A percentile compares a stretch with the other conserved stretches of the same genome.
Evolutionary conservation across 2,888 invertebrate species (phyloP).

Genomic region (Calameuta pallipes): DNA sequence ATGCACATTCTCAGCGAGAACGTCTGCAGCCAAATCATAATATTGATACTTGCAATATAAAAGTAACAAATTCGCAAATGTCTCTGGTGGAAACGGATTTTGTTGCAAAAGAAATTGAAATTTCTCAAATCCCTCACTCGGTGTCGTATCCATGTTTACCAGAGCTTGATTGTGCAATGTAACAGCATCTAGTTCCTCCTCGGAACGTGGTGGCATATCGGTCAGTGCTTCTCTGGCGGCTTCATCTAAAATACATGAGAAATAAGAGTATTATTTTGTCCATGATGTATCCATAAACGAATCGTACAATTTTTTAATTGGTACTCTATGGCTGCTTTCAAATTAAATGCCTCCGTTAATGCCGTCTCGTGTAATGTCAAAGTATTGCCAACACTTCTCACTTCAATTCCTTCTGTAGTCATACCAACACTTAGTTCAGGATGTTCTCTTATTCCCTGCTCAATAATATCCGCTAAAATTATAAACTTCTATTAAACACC

Average conservation of each 20-base stretch:
- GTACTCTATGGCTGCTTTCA: conserved; percentile 98
- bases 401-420: conserved; percentile 92
- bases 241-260: conserved; percentile 70
- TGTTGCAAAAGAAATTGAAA: conserved; percentile 94
- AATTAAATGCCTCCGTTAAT: conserved; percentile 96
- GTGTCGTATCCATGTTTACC: conserved; percentile 87
- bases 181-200: conserved; percentile 97
- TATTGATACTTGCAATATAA: conserved; percentile 98
- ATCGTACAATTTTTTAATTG: conserved; percentile 83
- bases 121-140: conserved; percentile 94
- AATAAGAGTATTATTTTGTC: conserved; percentile 7
- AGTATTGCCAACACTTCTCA: conserved; percentile 96
- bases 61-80: conserved; percentile 94
- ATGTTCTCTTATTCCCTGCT: conserved; percentile 94
- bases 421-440: conserved; percentile 97
- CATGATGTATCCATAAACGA: not conserved
- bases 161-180: conserved; percentile 97
- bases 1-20: conserved; percentile 96
- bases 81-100: conserved; percentile 97
- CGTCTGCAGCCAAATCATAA: conserved; percentile 97
- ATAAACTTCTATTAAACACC: conserved; percentile 11
- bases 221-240: conserved; percentile 88
- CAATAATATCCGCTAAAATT: conserved; percentile 85
- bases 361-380: conserved; percentile 94
- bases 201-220: conserved; percentile 92